Conservation (phyloP, 2,113 vertebrate genomes). For the Setophaga coronata region DNA sequence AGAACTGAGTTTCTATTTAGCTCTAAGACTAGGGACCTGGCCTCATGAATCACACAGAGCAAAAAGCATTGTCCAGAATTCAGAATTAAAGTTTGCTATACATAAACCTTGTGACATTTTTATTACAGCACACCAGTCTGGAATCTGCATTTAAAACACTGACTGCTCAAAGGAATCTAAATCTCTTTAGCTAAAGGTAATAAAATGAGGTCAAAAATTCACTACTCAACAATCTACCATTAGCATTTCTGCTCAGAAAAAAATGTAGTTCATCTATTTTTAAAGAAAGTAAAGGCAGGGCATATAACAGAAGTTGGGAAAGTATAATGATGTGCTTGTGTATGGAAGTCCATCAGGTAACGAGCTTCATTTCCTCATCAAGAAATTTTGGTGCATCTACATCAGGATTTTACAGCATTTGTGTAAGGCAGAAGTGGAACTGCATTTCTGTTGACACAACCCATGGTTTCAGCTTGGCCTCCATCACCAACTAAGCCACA, state of each 20-base stretch:
- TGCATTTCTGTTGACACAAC: rapidly evolving
- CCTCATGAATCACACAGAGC: slow-evolving; percentile 1
- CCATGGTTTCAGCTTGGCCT: not conserved
- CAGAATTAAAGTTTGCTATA: slow-evolving; percentile 29
- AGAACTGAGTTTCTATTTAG: not conserved
- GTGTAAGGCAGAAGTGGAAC: not conserved
- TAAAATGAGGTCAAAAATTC: slow-evolving; percentile 48
- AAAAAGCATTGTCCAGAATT: slow-evolving; percentile 30
- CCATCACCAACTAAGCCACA: not conserved
- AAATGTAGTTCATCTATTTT: not conserved
- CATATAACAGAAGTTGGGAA: not conserved
- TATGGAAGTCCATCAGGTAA: not conserved
- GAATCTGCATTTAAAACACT: slow-evolving; percentile 29
- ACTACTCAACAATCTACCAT: not conserved
- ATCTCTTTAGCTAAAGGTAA: slow-evolving; percentile 45
- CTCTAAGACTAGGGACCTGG: not conserved
- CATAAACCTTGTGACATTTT: slow-evolving; percentile 35
- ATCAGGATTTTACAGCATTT: not conserved
- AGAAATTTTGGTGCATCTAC: not conserved
- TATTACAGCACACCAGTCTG: not conserved
- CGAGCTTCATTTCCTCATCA: not conserved
- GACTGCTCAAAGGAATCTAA: slow-evolving; percentile 39
- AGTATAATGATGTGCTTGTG: not conserved
- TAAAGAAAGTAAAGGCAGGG: not conserved
- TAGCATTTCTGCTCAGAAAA: not conserved